phyloP scores from a whole-genome alignment of 2,888 invertebrate species.

The Hemistola chrysoprasaria region DNA sequence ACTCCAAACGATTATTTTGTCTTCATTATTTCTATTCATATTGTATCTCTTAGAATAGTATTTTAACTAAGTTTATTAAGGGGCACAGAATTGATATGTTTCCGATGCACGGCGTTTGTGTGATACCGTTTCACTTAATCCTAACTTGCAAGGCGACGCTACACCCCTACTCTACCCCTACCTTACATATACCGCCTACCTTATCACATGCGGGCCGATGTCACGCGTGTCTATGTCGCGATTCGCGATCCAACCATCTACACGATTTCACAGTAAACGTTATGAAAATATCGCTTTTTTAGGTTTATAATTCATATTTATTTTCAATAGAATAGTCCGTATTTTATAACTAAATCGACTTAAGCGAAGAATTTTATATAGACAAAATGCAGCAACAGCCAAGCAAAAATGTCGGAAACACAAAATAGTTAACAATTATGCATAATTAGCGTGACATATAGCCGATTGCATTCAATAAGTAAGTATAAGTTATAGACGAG shows the following conservation, averaged over 20 bases:
- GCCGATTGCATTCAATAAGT: slow-evolving; percentile 62
- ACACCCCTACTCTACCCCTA: slow-evolving; percentile 73
- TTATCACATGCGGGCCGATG: slow-evolving; percentile 79
- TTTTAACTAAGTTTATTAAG: slow-evolving; percentile 83
- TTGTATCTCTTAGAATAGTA: slow-evolving; percentile 79
- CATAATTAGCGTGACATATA: slow-evolving; percentile 75
- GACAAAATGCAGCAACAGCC: slow-evolving; percentile 46
- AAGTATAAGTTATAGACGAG: slow-evolving; percentile 68
- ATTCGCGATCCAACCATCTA: slow-evolving; percentile 53
- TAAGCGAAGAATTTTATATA: slow-evolving; percentile 40
- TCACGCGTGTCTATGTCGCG: slow-evolving; percentile 63
- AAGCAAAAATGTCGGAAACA: slow-evolving; percentile 58
- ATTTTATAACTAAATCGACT: slow-evolving; percentile 36
- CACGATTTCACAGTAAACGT: slow-evolving; percentile 70
- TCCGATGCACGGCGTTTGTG: slow-evolving; percentile 87
- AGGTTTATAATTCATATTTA: slow-evolving; percentile 37
- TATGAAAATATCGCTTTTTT: slow-evolving; percentile 59
- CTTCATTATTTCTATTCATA: slow-evolving; percentile 75
- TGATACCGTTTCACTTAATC: slow-evolving; percentile 80
- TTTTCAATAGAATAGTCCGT: slow-evolving; percentile 32
- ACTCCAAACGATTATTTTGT: slow-evolving; percentile 76
- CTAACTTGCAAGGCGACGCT: slow-evolving; percentile 80
- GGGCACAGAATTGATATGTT: slow-evolving; percentile 92
- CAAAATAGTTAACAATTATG: slow-evolving; percentile 40
- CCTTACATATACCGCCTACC: slow-evolving; percentile 15